Evolutionary conservation across 2,797 vertebrate genomes (phyloP).

Genomic region (Psittacula derbiana): DNA sequence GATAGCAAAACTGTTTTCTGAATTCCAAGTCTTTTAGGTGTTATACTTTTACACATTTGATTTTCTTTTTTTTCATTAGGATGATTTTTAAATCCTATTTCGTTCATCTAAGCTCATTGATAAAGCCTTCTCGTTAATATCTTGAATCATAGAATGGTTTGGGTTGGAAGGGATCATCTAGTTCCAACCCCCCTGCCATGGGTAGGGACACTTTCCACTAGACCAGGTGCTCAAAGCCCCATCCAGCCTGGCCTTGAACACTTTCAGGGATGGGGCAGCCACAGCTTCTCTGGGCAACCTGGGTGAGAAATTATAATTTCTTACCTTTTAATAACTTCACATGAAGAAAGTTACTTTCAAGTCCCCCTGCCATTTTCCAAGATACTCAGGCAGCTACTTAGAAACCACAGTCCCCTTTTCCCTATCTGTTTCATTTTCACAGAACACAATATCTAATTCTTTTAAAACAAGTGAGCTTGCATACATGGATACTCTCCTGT

Average conservation of each 20-base stretch:
- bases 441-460: background rate
- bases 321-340: background rate
- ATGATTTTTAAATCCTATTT: background rate
- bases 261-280: background rate
- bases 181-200: background rate
- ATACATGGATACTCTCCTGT: background rate
- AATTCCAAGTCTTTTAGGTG: background rate
- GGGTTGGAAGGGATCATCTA: background rate
- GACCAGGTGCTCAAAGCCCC: background rate
- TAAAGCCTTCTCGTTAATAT: background rate
- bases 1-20: background rate
- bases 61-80: background rate
- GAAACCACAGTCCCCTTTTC: background rate
- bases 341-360: background rate
- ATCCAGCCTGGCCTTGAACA: background rate
- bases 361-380: background rate
- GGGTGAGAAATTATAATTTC: background rate
- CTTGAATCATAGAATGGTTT: background rate
- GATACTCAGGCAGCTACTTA: background rate
- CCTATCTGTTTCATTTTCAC: background rate
- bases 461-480: background rate
- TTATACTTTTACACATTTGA: background rate
- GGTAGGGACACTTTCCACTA: background rate
- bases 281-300: background rate
- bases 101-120: background rate